phyloP scores from a whole-genome alignment of 2,888 invertebrate genomes.

The Macroteleia sp. region DNA sequence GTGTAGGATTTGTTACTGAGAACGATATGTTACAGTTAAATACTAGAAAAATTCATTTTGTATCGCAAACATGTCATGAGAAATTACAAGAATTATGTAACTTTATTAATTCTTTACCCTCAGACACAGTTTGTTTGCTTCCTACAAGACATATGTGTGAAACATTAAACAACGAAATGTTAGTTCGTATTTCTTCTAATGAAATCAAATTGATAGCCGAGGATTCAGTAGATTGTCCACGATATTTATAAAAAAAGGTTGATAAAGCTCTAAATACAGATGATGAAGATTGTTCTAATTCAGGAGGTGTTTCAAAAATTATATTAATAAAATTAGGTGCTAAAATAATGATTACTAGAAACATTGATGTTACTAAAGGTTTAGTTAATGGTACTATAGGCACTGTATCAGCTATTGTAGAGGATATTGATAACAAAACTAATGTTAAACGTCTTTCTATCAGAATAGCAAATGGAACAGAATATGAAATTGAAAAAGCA shows the following conservation, averaged over 20 bases:
- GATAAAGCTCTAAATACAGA: conserved; percentile 45
- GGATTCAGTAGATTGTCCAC: conserved; percentile 65
- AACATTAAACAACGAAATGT: too few relatives aligned
- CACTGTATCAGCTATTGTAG: conserved; percentile 18
- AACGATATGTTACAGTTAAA: conserved; percentile 25
- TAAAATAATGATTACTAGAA: conserved; percentile 68
- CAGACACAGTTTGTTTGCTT: conserved; percentile 72
- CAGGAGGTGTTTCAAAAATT: conserved; percentile 9
- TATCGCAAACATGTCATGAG: not conserved
- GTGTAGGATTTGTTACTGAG: conserved; percentile 26
- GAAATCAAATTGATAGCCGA: conserved; percentile 39
- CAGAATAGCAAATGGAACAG: conserved; percentile 38
- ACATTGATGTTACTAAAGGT: conserved; percentile 69
- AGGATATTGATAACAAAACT: conserved; percentile 15
- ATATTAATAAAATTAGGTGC: conserved; percentile 23
- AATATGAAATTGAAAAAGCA: conserved; percentile 57
- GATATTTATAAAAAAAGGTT: conserved; percentile 55
- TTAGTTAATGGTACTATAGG: conserved; percentile 41
- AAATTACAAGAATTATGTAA: conserved; percentile 30
- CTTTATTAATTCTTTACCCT: not conserved
- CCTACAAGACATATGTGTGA: conserved; percentile 43
- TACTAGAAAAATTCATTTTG: conserved; percentile 15
- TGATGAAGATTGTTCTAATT: conserved; percentile 45
- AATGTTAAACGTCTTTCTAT: conserved; percentile 61
- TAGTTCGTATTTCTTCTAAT: conserved; percentile 57